These are phyloP conservation scores for Mesochorus sp. DNA, from an alignment of 2,888 invertebrate species.

Conservation along the genomic window DNA sequence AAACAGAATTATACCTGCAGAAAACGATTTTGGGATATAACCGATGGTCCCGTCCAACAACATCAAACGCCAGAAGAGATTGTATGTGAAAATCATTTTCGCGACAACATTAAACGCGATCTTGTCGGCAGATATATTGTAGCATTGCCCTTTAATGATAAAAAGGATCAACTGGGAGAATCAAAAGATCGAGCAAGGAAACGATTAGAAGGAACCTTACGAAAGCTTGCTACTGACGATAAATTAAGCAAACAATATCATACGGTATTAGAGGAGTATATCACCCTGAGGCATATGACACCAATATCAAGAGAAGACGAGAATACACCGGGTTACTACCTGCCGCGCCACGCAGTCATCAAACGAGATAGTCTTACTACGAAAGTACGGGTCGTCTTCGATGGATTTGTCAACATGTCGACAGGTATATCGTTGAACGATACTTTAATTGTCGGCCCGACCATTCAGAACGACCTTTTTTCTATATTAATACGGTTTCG, in stretches of 20 bases:
- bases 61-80: background rate
- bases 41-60: no score
- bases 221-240: constrained; percentile 2
- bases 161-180: constrained; percentile 19
- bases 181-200: constrained; percentile 29
- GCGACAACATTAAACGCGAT: background rate
- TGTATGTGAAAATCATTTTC: background rate
- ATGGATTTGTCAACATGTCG: background rate
- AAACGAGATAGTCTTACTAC: background rate
- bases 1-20: constrained; percentile 47
- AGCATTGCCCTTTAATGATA: constrained; percentile 53
- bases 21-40: constrained; percentile 37
- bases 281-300: constrained; percentile 60
- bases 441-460: background rate
- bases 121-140: constrained; percentile 44
- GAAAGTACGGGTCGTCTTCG: background rate
- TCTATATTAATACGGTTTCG: no score
- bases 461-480: constrained; percentile 8
- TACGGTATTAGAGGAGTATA: constrained; percentile 54
- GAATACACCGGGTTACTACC: background rate
- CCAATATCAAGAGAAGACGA: background rate
- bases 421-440: background rate
- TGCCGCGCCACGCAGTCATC: constrained; percentile 5
- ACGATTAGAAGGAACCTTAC: constrained; percentile 35
- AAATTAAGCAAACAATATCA: constrained; percentile 37